Conservation (phyloP, 1,140 invertebrate species). For the Protaetia brevitarsis region DNA sequence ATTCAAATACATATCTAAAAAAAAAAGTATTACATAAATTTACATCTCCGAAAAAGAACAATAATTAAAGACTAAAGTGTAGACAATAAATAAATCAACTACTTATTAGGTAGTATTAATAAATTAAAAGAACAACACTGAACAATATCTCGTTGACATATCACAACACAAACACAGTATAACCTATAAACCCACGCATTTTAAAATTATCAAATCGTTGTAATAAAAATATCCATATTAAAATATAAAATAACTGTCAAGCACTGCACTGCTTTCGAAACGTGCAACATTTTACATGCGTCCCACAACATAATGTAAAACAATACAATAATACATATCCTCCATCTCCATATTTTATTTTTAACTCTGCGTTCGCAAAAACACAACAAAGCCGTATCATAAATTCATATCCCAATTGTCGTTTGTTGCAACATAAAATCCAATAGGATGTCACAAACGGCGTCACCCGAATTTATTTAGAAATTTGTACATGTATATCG, state of each 20-base stretch:
- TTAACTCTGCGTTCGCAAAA: too few species aligned
- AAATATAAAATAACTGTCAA: too few species aligned
- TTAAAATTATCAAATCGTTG: too few species aligned
- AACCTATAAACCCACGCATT: too few species aligned
- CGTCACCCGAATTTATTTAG: neutral
- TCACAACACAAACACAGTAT: neutral
- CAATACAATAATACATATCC: neutral
- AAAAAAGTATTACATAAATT: too few species aligned
- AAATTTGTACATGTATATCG: conserved; percentile 7
- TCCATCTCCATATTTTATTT: neutral
- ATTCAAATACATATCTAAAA: too few species aligned
- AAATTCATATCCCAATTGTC: neutral
- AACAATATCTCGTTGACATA: neutral
- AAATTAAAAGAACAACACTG: neutral
- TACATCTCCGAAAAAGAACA: too few species aligned
- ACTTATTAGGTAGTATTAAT: too few species aligned
- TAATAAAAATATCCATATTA: too few species aligned
- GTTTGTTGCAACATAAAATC: neutral
- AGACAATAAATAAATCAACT: neutral
- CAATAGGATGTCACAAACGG: conserved; percentile 9
- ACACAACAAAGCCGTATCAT: neutral
- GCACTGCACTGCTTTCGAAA: too few species aligned
- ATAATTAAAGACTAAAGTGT: neutral
- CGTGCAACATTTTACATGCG: too few species aligned
- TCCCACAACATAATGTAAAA: neutral